These are phyloP conservation scores for Beris morrisii DNA, from an alignment of 2,888 invertebrate genomes.

Conservation along the genomic window DNA sequence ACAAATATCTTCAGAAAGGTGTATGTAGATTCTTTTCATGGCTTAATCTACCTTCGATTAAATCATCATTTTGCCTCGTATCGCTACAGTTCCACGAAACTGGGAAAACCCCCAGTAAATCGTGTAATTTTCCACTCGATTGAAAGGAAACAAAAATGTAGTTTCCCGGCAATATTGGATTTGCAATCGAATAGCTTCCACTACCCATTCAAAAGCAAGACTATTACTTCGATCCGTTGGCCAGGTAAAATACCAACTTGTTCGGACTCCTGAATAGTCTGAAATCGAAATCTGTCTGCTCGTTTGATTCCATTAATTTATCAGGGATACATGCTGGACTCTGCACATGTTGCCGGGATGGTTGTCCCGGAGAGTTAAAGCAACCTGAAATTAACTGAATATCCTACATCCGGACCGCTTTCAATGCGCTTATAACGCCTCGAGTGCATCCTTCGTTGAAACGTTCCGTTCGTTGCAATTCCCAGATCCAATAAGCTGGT, in stretches of 20 bases:
- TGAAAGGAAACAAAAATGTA: too few relatives aligned
- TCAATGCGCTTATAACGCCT: not conserved
- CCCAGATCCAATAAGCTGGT: too few relatives aligned
- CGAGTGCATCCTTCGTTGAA: too few relatives aligned
- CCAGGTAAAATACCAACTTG: not conserved
- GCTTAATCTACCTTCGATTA: too few relatives aligned
- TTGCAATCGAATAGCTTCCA: not conserved
- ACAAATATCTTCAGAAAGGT: too few relatives aligned
- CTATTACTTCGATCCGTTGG: not conserved
- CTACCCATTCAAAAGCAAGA: not conserved
- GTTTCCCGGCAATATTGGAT: slow-evolving; percentile 1
- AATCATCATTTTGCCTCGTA: too few relatives aligned
- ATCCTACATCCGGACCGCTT: not conserved
- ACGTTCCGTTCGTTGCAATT: too few relatives aligned
- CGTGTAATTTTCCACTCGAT: too few relatives aligned
- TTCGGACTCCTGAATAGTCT: not conserved
- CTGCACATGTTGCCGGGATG: not conserved
- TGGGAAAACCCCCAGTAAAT: too few relatives aligned
- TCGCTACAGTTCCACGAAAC: too few relatives aligned
- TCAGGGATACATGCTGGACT: not conserved
- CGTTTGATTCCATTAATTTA: slow-evolving; percentile 21
- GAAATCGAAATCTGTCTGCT: slow-evolving; percentile 20
- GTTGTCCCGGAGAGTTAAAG: not conserved
- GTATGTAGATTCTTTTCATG: too few relatives aligned
- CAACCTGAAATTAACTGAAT: not conserved